A percentile compares a stretch with the other conserved stretches of the same genome.
These are phyloP conservation scores for Odontamblyopus lacepedii DNA, from an alignment of 2,797 vertebrate genomes.

Conservation along the genomic window DNA sequence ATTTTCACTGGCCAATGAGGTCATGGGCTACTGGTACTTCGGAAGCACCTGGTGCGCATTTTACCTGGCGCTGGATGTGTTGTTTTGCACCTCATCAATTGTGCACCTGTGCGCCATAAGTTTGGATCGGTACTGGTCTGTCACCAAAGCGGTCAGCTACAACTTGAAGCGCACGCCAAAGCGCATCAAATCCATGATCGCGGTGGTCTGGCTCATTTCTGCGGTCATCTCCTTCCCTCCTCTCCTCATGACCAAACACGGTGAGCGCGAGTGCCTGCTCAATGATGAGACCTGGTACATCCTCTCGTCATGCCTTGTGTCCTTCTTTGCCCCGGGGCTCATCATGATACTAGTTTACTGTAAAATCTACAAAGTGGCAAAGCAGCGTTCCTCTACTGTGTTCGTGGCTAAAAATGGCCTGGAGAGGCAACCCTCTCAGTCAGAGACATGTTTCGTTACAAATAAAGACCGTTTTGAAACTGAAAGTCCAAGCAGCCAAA, in stretches of 20 bases:
- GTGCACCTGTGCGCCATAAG: slow-evolving; percentile 93
- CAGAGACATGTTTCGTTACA: slow-evolving; percentile 78
- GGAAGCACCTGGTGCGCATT: slow-evolving; percentile 89
- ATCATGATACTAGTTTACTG: slow-evolving; percentile 91
- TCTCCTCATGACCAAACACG: slow-evolving; percentile 80
- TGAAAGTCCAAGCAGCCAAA: slow-evolving; percentile 79
- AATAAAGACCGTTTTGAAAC: slow-evolving; percentile 73
- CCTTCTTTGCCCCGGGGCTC: slow-evolving; percentile 88
- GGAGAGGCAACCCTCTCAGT: slow-evolving; percentile 78
- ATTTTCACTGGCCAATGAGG: slow-evolving; percentile 88
- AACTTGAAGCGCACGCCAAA: slow-evolving; percentile 86
- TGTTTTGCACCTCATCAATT: slow-evolving; percentile 92
- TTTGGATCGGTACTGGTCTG: slow-evolving; percentile 91
- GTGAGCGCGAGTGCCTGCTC: slow-evolving; percentile 79
- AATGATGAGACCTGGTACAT: slow-evolving; percentile 93
- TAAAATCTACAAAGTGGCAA: slow-evolving; percentile 87
- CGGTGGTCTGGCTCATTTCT: slow-evolving; percentile 82
- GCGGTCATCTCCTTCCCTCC: slow-evolving; percentile 89
- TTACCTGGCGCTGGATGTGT: slow-evolving; percentile 87
- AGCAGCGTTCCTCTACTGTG: slow-evolving; percentile 80
- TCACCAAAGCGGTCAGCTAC: slow-evolving; percentile 87
- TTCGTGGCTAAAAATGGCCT: slow-evolving; percentile 79
- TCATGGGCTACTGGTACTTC: slow-evolving; percentile 94
- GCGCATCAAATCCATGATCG: slow-evolving; percentile 87
- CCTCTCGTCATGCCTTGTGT: slow-evolving; percentile 85